phyloP scores from a whole-genome alignment of 2,888 invertebrate genomes.

The Mythimna albipuncta region DNA sequence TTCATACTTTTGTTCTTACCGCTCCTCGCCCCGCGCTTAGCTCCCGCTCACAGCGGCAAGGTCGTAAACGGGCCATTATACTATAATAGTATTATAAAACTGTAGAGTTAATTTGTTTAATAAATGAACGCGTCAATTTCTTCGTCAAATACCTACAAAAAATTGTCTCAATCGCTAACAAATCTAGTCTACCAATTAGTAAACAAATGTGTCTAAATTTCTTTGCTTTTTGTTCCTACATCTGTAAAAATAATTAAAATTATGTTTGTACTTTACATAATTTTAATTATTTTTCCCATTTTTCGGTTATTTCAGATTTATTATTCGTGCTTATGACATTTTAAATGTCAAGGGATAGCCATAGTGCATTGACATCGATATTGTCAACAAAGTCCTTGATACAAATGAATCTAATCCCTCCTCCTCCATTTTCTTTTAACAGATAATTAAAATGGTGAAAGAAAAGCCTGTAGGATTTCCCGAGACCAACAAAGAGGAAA shows the following conservation, averaged over 20 bases:
- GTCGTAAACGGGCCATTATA: too few species aligned
- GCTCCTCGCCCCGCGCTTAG: too few species aligned
- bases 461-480: constrained; percentile 7
- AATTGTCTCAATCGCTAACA: not conserved
- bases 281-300: too few species aligned
- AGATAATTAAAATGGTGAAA: constrained; percentile 29
- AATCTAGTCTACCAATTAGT: not conserved
- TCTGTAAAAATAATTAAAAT: too few species aligned
- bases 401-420: too few species aligned
- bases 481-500: constrained; percentile 16
- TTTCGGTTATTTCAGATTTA: too few species aligned
- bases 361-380: constrained; percentile 3
- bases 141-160: not conserved
- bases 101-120: too few species aligned
- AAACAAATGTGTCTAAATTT: not conserved
- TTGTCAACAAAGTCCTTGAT: not conserved
- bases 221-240: not conserved
- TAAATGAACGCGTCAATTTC: too few species aligned
- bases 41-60: too few species aligned
- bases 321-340: not conserved
- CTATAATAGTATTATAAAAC: too few species aligned
- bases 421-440: constrained; percentile 5
- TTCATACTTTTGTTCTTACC: too few species aligned
- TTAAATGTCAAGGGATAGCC: not conserved
- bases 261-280: too few species aligned